Percentiles rank a stretch among this genome's conserved stretches.
Conservation (phyloP, 1,140 invertebrate genomes). For the Macrotrachela quadricornifera region DNA sequence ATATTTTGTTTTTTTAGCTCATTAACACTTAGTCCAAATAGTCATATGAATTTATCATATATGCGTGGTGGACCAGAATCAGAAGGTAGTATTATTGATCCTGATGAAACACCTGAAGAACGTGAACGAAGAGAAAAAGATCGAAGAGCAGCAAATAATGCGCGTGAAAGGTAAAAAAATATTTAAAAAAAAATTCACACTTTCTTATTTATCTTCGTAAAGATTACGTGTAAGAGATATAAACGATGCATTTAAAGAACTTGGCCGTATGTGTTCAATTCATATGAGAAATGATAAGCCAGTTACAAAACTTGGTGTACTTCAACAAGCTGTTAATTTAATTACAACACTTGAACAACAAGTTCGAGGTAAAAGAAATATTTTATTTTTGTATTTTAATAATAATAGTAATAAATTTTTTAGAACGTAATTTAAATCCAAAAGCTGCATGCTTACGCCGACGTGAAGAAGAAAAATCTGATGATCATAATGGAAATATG, state of each 20-base stretch:
- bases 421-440: conserved; percentile 78
- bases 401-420: conserved; percentile 19
- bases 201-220: too few relatives aligned
- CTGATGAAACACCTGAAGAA: not conserved
- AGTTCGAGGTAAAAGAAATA: conserved; percentile 52
- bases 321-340: conserved; percentile 91
- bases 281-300: conserved; percentile 85
- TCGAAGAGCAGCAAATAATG: conserved; percentile 2
- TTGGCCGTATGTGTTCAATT: conserved; percentile 84
- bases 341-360: conserved; percentile 88
- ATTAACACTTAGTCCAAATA: too few relatives aligned
- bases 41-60: too few relatives aligned
- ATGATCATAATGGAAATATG: conserved; percentile 28
- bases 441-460: conserved; percentile 89
- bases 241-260: conserved; percentile 83
- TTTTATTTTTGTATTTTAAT: too few relatives aligned
- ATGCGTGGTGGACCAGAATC: too few relatives aligned
- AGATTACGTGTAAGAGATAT: conserved; percentile 64
- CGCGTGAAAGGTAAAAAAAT: not conserved
- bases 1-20: too few relatives aligned
- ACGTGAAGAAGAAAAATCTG: conserved; percentile 87
- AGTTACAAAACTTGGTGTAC: conserved; percentile 74
- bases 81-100: too few relatives aligned
- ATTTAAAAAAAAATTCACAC: too few relatives aligned
- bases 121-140: conserved; percentile 8